These are phyloP conservation scores for Synanthedon myopaeformis DNA, from an alignment of 2,888 invertebrate genomes.

Conservation along the genomic window DNA sequence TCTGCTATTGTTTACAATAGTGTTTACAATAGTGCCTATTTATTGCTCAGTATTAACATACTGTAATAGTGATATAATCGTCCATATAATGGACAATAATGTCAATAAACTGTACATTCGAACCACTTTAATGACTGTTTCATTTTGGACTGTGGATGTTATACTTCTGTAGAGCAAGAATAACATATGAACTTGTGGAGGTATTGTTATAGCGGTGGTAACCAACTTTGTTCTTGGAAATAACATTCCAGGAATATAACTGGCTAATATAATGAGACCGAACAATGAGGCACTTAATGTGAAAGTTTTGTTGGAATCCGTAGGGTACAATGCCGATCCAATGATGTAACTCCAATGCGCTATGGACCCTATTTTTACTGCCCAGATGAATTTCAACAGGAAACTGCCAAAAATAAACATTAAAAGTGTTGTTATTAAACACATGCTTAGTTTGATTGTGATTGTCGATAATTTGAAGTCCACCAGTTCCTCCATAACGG, in stretches of 20 bases:
- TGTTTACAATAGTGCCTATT: no score
- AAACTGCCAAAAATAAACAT: neutral
- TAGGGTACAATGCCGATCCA: slow-evolving; percentile 25
- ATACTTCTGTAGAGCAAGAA: slow-evolving; percentile 25
- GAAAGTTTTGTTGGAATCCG: slow-evolving; percentile 15
- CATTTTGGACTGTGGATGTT: slow-evolving; percentile 16
- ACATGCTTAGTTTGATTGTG: neutral
- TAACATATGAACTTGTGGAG: slow-evolving; percentile 41
- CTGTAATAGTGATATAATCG: slow-evolving; percentile 17
- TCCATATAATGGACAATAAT: slow-evolving; percentile 30
- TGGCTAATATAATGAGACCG: slow-evolving; percentile 22
- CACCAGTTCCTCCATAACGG: no score
- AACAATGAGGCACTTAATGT: slow-evolving; percentile 23
- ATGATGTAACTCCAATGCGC: slow-evolving; percentile 12
- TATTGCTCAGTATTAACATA: neutral
- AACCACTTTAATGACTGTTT: slow-evolving; percentile 21
- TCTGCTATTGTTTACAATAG: no score
- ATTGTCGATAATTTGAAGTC: neutral
- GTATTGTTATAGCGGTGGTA: slow-evolving; percentile 30
- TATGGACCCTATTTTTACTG: slow-evolving; percentile 5
- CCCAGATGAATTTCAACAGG: neutral
- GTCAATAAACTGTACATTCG: slow-evolving; percentile 24
- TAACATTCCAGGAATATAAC: slow-evolving; percentile 25
- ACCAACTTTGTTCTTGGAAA: slow-evolving; percentile 27
- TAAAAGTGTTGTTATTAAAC: neutral